A percentile compares a stretch with the other conserved stretches of the same genome.
phyloP scores from a whole-genome alignment of 2,888 invertebrate genomes.

The Yponomeuta evonymella region DNA sequence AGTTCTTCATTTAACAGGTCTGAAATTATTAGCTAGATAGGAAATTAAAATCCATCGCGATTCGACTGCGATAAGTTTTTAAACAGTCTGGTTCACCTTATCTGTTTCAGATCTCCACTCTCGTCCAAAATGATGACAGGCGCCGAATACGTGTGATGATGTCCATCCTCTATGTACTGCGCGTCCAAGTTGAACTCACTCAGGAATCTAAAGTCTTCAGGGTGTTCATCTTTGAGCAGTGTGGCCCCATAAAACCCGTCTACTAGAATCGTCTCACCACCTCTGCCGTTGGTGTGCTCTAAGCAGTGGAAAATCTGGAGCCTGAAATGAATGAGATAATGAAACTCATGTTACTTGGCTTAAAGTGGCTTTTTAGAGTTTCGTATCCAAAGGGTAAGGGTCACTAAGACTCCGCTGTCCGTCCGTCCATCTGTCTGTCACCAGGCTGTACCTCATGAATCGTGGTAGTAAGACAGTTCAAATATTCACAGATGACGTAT shows the following conservation, averaged over 20 bases:
- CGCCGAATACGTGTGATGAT: conserved; percentile 73
- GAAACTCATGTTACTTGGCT: neutral
- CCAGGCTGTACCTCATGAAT: too few relatives aligned
- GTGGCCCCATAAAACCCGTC: conserved; percentile 84
- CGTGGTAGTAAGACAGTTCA: too few relatives aligned
- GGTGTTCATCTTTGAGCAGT: conserved; percentile 67
- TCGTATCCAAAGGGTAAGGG: too few relatives aligned
- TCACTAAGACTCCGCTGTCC: too few relatives aligned
- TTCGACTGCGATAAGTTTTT: too few relatives aligned
- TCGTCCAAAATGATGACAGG: conserved; percentile 77
- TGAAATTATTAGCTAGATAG: too few relatives aligned
- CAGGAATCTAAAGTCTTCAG: conserved; percentile 77
- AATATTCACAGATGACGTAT: too few relatives aligned
- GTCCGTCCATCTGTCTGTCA: too few relatives aligned
- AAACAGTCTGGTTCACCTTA: conserved; percentile 58
- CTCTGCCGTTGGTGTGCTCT: conserved; percentile 70
- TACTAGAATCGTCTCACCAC: conserved; percentile 84
- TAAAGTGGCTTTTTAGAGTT: neutral
- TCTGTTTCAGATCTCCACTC: conserved; percentile 75
- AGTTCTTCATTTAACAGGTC: too few relatives aligned
- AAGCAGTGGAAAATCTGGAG: conserved; percentile 65
- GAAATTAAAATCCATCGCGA: too few relatives aligned
- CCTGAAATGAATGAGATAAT: conserved; percentile 32
- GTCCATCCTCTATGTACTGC: conserved; percentile 79
- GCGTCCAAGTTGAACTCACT: conserved; percentile 75